These are phyloP conservation scores for Siniperca knerii DNA, from an alignment of 2,113 vertebrate genomes.

Conservation along the genomic window DNA sequence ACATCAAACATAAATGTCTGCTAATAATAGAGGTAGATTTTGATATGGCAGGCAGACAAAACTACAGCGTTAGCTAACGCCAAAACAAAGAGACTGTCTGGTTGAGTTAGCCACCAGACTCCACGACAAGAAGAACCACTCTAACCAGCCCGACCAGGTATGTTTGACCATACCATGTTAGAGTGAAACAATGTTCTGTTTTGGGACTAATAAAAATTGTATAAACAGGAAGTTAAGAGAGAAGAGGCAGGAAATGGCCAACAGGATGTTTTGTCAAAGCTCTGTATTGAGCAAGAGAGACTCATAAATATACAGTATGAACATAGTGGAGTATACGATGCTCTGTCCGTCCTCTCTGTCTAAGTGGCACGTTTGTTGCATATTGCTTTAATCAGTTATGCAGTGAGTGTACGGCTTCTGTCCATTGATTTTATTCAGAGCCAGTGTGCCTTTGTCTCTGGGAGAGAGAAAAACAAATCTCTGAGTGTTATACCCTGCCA, in stretches of 20 bases:
- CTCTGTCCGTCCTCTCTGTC: not conserved
- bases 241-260: constrained; percentile 82
- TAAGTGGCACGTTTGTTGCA: not conserved
- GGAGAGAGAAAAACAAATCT: constrained; percentile 15
- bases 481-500: constrained; percentile 32
- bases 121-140: constrained; percentile 61
- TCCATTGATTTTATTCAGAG: constrained; percentile 8
- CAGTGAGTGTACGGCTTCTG: not conserved
- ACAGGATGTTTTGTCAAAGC: constrained; percentile 83
- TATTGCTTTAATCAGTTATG: constrained; percentile 20
- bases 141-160: constrained; percentile 70
- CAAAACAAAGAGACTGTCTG: constrained; percentile 64
- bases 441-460: constrained; percentile 3
- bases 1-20: constrained; percentile 57
- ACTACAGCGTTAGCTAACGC: constrained; percentile 13
- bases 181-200: constrained; percentile 49
- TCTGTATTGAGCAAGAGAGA: constrained; percentile 60
- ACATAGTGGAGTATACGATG: not conserved
- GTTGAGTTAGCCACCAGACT: constrained; percentile 31
- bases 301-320: constrained; percentile 25
- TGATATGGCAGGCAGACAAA: constrained; percentile 59
- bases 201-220: constrained; percentile 47
- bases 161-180: not conserved
- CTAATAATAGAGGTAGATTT: constrained; percentile 45
- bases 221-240: constrained; percentile 84